Base-by-base conservation (phyloP, 2,797 vertebrate species). In the Malurus splendens region DNA sequence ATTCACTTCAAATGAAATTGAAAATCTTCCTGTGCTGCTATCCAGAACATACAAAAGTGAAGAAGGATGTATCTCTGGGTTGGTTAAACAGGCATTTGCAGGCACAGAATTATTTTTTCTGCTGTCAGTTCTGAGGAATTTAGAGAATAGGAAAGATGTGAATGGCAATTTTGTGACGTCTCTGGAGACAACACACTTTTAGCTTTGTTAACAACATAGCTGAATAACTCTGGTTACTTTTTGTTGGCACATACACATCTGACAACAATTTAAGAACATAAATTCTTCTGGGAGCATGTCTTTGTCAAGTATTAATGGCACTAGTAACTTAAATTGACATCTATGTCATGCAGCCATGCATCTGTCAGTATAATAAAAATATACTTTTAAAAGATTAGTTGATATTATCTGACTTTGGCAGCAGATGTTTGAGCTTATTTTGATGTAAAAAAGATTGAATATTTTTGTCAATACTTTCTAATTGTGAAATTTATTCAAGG, bases 281-380 rank as follows among this genome's bases (percentile, higher is more conserved):
- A 94, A 90, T 92, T 89, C 94, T 93, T 93, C 85, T 82, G 93
- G 93, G 94, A 95, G 78, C 77, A 67, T 78, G 84, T 93, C 87
- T 95, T 96, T 93, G 92, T 93, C 92, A 95, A 87, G 89, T 90
- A 95, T 86, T 95, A 95, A 95, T 90, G 90, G 79, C 78, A 91
- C 84, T 87, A 89, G 93, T 95, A 95, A 96, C 89, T 94, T 94
- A 95, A 93, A 95, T 93, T 93, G 94, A 95, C 91, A 95, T 95
- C 92, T 93, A 90, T 92, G 90, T 93, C 93, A 95, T 86, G 82
- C 88, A 95, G 91, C 83, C 90, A 89, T 93, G 82, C 93, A 95
- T 95, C 94, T 95, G 95, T 93, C 93, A 93, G 73, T 86, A 68
- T 91, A 93, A 93, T 92, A 95, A 96, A 93, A 95, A 92, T 93